Conservation (phyloP, 2,797 vertebrate species). For the Microtus agrestis region DNA sequence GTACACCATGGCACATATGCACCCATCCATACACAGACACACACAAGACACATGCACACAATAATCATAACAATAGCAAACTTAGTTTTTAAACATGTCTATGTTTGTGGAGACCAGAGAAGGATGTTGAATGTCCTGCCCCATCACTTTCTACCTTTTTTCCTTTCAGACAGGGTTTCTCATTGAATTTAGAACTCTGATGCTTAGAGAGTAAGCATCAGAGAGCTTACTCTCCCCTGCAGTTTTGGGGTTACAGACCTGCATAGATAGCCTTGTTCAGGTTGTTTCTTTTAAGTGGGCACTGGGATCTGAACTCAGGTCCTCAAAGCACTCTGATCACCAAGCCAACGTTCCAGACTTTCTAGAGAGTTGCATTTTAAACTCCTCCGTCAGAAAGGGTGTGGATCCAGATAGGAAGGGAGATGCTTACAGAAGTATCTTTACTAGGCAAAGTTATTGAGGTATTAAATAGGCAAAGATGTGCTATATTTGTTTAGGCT, state of each 20-base stretch:
- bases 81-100: background rate
- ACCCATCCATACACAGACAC: background rate
- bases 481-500: too few relatives aligned
- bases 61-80: background rate
- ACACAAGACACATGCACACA: background rate
- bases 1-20: background rate
- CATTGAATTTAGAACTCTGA: background rate
- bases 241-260: background rate
- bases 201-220: background rate
- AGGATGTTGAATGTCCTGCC: background rate
- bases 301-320: background rate
- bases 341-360: background rate
- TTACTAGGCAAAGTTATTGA: too few relatives aligned
- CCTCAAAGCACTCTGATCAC: background rate
- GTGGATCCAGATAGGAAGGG: background rate
- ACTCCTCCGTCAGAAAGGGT: background rate
- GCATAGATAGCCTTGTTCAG: too few relatives aligned
- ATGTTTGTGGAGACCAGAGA: background rate
- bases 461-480: too few relatives aligned
- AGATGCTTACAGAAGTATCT: background rate
- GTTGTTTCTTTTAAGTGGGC: background rate
- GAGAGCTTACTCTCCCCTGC: background rate
- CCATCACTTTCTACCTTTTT: background rate
- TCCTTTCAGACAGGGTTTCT: background rate
- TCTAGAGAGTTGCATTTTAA: background rate